Evolutionary conservation across 2,888 invertebrate genomes (phyloP), one percentile per base, ranked within the genome.

Genomic region (Harmothoe impar): DNA sequence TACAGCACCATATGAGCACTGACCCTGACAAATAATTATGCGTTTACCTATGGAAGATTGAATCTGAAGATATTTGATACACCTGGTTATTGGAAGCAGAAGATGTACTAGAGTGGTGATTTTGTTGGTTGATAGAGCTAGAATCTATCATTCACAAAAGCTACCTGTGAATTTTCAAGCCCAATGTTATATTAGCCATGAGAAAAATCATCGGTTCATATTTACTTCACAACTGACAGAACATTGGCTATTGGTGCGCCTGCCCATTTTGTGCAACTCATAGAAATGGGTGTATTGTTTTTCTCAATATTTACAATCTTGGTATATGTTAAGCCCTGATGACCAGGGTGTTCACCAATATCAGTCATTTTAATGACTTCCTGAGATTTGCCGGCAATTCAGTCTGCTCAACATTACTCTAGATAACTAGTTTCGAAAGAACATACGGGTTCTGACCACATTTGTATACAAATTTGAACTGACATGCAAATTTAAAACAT

Each of bases 261-360:
- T 62, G 62, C 62, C 23, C 62, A 62, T 3, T 3, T 15, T 12
- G 62, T 20, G 62, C 7, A 62, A 5, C 20, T n/a, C 1, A 62
- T 62, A 62, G 62, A 62, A n/a, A 62, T 62, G 62, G 62, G 15
- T 15, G n/a, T 62, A 62, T 62, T 62, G 62, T n/a, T 62, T 62
- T 62, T 62, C n/a, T 62, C 62, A 62, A 62, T 62, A 62, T n/a
- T 62, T n/a, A 1, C 15, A 62, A 62, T 62, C 62, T n/a, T 62
- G 7, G 23, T 62, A 15, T 62, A 3, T 15, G 62, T 62, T 3
- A 3, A 62, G 62, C 20, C 7, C 3, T 3, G 20, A 20, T 3
- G n/a, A 62, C 62, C 23, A 20, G n/a, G 62, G 23, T 20, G 15
- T 62, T 62, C 62, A 62, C 20, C 62, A 3, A n/a, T n/a, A 20